Base-by-base conservation (phyloP, 2,113 vertebrate species). In the Regulus satrapa region DNA sequence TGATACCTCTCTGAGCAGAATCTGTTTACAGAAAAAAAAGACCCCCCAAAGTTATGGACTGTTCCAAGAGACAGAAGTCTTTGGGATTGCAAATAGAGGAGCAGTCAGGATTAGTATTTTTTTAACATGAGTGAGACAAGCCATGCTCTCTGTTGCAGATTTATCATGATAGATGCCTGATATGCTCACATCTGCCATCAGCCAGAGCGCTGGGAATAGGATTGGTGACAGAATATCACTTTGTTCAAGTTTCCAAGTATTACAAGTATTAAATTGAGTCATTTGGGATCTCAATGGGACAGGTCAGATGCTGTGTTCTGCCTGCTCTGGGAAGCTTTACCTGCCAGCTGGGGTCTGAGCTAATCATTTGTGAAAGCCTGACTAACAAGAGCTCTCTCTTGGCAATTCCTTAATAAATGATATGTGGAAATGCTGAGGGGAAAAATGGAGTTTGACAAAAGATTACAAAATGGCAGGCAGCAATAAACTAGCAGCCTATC, bases 361-460 rank as follows among this genome's bases (percentile, higher is more conserved):
- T 97, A 92, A 95, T 97, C 21, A 63, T 88, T 95, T 95, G 77
- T 94, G 97, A 95, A 96, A 95, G 66, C 72, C 87, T 81, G 85
- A 86, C 92, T 93, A 82, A 95, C 56, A 79, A 95, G 83, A 69
- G 55, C 72, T 78, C 74, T 78, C 74, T 86, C 71, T 92, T 5
- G 55, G 59, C 79, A 61, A 26, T 92, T 92, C 62, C 91, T 92
- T 97, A 92, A 88, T 96, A 96, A 96, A 88, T 71, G 82, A 51
- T 94, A 89, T 69, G 24, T 88, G 63, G 69, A 96, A 94, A 80
- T 78, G 89, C 85, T 63, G 71, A 88, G 67, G 41, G 61, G 43
- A 40, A 92, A 92, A 97, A 94, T 92, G 79, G 77, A 93, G 89
- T 95, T 96, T 91, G 88, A 96, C 91, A 93, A 86, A 92, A 83